Evolutionary conservation across 2,797 vertebrate genomes (phyloP).

Genomic region (Zenarchopterus dispar): DNA sequence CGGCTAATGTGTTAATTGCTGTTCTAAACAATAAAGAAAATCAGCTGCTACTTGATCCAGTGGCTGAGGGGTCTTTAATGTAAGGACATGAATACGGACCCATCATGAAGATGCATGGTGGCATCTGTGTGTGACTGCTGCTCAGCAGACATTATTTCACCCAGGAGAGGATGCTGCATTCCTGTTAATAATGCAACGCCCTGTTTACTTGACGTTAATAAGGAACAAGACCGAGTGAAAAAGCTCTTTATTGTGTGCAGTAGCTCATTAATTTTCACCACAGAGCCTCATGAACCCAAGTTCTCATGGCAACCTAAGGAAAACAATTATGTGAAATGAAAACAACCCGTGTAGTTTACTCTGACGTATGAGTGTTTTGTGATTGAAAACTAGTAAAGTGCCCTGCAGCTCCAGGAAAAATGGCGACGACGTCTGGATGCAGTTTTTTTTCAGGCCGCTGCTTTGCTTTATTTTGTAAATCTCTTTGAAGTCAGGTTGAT

Average conservation of each 20-base stretch:
- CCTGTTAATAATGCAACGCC: slow-evolving; percentile 14
- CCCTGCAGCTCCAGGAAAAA: slow-evolving; percentile 44
- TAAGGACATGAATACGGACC: too few relatives aligned
- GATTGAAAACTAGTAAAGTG: slow-evolving; percentile 53
- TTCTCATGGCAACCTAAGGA: too few relatives aligned
- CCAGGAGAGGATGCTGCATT: not conserved
- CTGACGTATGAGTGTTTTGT: too few relatives aligned
- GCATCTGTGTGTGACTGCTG: not conserved
- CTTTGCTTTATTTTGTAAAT: slow-evolving; percentile 9
- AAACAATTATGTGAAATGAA: too few relatives aligned
- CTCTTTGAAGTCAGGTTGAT: slow-evolving; percentile 4
- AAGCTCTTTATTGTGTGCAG: slow-evolving; percentile 28
- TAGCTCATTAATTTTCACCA: not conserved
- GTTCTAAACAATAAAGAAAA: not conserved
- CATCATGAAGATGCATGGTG: too few relatives aligned
- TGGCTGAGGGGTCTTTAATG: too few relatives aligned
- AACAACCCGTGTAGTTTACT: too few relatives aligned
- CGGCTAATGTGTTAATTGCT: not conserved
- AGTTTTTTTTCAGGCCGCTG: not conserved
- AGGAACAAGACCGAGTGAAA: slow-evolving; percentile 26
- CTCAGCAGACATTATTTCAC: slow-evolving; percentile 19
- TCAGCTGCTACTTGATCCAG: too few relatives aligned
- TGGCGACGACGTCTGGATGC: slow-evolving; percentile 4
- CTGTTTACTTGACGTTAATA: slow-evolving; percentile 34
- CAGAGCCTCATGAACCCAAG: too few relatives aligned